Percentiles rank a stretch among this genome's conserved stretches.
These are phyloP conservation scores for Fregata magnificens DNA, from an alignment of 2,113 vertebrate genomes.

Conservation along the genomic window DNA sequence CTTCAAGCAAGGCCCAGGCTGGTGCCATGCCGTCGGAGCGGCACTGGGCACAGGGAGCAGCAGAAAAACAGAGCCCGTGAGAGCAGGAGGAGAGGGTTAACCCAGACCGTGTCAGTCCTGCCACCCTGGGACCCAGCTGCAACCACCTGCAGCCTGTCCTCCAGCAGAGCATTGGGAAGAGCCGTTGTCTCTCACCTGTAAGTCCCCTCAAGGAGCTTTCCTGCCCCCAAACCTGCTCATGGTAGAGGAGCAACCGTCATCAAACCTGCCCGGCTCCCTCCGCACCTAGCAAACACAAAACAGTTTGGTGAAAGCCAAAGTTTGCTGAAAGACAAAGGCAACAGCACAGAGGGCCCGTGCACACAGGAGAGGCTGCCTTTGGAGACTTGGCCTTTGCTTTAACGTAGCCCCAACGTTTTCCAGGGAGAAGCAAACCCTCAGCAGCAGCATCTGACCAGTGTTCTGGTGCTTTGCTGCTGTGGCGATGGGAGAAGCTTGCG, in stretches of 20 bases:
- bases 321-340: neutral
- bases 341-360: rapidly evolving
- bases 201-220: neutral
- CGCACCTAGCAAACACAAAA: rapidly evolving
- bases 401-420: rapidly evolving
- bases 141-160: neutral
- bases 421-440: neutral
- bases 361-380: neutral
- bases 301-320: rapidly evolving
- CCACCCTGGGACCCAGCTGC: too few species aligned
- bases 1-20: too few species aligned
- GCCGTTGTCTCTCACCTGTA: neutral
- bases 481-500: rapidly evolving
- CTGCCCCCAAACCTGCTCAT: neutral
- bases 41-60: neutral
- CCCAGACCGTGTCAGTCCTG: rapidly evolving
- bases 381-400: rapidly evolving
- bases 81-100: neutral
- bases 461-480: rapidly evolving
- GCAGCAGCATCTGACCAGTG: neutral
- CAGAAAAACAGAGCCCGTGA: rapidly evolving
- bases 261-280: neutral
- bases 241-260: rapidly evolving
- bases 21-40: rapidly evolving
- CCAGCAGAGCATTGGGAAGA: neutral